Percentiles rank a stretch among this genome's conserved stretches.
These are phyloP conservation scores for Dynastes hyllus DNA, from an alignment of 2,888 invertebrate genomes.

Conservation along the genomic window DNA sequence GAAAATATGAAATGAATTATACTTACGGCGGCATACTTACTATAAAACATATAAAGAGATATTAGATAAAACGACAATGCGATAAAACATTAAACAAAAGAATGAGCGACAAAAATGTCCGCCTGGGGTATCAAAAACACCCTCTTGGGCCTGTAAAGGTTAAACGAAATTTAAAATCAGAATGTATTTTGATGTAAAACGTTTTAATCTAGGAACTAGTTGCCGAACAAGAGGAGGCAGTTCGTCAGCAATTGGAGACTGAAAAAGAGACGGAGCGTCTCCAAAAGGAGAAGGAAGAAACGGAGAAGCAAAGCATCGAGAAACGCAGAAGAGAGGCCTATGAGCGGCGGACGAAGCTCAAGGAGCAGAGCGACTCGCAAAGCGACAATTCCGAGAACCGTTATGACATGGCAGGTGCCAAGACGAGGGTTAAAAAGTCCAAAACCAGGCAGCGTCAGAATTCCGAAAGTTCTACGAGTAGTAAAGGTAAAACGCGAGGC, in stretches of 20 bases:
- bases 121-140: too few species aligned
- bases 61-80: too few species aligned
- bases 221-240: slow-evolving; percentile 50
- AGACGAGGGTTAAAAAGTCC: slow-evolving; percentile 63
- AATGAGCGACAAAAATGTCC: too few species aligned
- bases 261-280: slow-evolving; percentile 60
- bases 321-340: slow-evolving; percentile 67
- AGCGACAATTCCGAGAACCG: slow-evolving; percentile 61
- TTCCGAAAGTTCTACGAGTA: slow-evolving; percentile 59
- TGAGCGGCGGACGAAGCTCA: slow-evolving; percentile 74
- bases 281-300: slow-evolving; percentile 68
- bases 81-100: too few species aligned
- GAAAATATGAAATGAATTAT: too few species aligned
- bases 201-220: slow-evolving; percentile 48
- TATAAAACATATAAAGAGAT: too few species aligned
- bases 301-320: slow-evolving; percentile 72
- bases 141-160: too few species aligned
- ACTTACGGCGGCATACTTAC: too few species aligned
- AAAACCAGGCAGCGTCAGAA: slow-evolving; percentile 56
- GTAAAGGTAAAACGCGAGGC: slow-evolving; percentile 58
- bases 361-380: slow-evolving; percentile 71
- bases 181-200: neutral
- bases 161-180: too few species aligned
- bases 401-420: slow-evolving; percentile 68
- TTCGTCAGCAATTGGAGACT: slow-evolving; percentile 45